Conservation (phyloP, 2,888 invertebrate genomes). For the Rhingia rostrata region DNA sequence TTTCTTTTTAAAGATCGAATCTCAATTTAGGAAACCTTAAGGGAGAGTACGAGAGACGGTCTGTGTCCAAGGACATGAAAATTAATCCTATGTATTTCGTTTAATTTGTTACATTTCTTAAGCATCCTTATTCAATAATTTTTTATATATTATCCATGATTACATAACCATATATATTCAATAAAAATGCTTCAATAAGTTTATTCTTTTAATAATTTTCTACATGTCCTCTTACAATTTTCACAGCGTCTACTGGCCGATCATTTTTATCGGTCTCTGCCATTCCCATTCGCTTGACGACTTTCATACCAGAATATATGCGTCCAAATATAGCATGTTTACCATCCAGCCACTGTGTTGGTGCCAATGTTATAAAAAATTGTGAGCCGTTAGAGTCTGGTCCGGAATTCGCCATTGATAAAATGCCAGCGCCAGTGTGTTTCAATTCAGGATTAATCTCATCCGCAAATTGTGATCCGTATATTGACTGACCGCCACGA, state of each 20-base stretch:
- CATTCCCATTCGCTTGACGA: slow-evolving; percentile 95
- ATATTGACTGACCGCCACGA: slow-evolving; percentile 97
- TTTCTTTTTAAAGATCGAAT: slow-evolving; percentile 35
- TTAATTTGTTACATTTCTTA: slow-evolving; percentile 80
- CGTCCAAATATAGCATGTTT: slow-evolving; percentile 99
- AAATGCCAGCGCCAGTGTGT: slow-evolving; percentile 95
- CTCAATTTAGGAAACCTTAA: slow-evolving; percentile 82
- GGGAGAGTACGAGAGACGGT: slow-evolving; percentile 83
- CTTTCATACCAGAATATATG: slow-evolving; percentile 93
- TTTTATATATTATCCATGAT: slow-evolving; percentile 2
- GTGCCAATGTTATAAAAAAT: slow-evolving; percentile 98
- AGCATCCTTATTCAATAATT: not conserved
- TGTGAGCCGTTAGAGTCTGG: slow-evolving; percentile 98
- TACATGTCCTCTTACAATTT: slow-evolving; percentile 87
- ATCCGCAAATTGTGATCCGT: slow-evolving; percentile 96
- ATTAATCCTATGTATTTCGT: slow-evolving; percentile 89
- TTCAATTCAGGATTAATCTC: slow-evolving; percentile 97
- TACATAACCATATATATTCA: not conserved
- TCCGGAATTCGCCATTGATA: slow-evolving; percentile 99
- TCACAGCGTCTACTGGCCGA: slow-evolving; percentile 93
- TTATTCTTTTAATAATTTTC: slow-evolving; percentile 78
- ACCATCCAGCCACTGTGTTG: slow-evolving; percentile 98
- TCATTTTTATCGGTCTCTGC: slow-evolving; percentile 97
- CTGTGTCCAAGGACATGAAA: slow-evolving; percentile 84
- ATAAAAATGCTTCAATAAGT: slow-evolving; percentile 13